Base-by-base conservation (phyloP, 1,140 invertebrate genomes). In the Pseudomyrmex sp. region DNA sequence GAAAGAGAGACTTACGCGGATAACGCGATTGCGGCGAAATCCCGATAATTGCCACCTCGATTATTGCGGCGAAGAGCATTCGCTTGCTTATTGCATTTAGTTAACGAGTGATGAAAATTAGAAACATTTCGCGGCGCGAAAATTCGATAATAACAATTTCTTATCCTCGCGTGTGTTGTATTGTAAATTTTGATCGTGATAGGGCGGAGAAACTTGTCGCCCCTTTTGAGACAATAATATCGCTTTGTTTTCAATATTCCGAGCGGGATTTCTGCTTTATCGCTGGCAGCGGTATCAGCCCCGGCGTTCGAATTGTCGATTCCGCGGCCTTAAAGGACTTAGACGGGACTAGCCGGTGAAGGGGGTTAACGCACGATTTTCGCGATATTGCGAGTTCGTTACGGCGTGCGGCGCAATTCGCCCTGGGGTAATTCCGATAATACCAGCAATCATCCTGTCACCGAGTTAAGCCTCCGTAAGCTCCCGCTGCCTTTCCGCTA, bases 361-460 rank as follows among this genome's bases (percentile, higher is more conserved):
- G 87, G 85, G 35, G 88, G 87, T 88, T 91, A 90, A 91, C 87
- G 89, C 86, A 88, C 88, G 88, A 90, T 92, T 92, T 90, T 91
- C 90, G 88, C 86, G 88, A 92, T 92, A 92, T 90, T 91, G 90
- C 91, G 89, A 92, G 91, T 92, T 93, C 90, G 91, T 92, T 93
- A 92, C 88, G 88, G 85, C 59, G 66, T 75, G 85, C 88, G 74
- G 68, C 85, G 88, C 90, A 91, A 92, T 92, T 92, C 90, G 90
- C 88, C 88, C 83, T 90, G 87, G 62, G 83, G 92, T 93, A 93
- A 93, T 93, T 92, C 90, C 89, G 90, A 91, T 93, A 93, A 93
- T 93, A 91, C 92, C 90, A 89, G 91, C 91, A 93, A 93, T 93
- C 92, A 92, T 92, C 91, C 92, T 93, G 93, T 93, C 93, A 92